Evolutionary conservation across 2,797 vertebrate species (phyloP).

Genomic region (Macroramphosus scolopax): DNA sequence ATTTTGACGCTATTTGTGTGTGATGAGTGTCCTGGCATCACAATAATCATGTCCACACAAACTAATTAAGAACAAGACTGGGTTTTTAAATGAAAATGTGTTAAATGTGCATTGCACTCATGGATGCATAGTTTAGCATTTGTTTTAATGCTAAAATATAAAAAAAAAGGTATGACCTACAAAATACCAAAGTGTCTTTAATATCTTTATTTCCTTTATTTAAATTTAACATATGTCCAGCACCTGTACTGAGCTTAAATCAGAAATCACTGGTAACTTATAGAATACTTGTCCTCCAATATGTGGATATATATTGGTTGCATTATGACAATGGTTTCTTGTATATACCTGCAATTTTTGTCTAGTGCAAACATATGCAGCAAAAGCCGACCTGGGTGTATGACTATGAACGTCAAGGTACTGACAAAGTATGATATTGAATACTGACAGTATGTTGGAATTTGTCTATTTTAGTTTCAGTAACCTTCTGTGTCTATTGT

Average conservation of each 20-base stretch:
- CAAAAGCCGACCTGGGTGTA: constrained; percentile 45
- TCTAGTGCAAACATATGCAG: constrained; percentile 54
- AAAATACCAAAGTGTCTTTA: constrained; percentile 75
- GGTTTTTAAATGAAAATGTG: constrained; percentile 56
- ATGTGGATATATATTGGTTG: constrained; percentile 64
- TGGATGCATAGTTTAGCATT: constrained; percentile 49
- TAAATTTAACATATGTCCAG: constrained; percentile 63
- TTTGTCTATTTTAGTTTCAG: constrained; percentile 49
- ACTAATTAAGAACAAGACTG: constrained; percentile 62
- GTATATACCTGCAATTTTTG: constrained; percentile 64
- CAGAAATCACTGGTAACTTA: constrained; percentile 71
- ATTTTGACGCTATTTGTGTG: constrained; percentile 62
- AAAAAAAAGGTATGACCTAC: constrained; percentile 44
- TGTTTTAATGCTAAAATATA: neutral
- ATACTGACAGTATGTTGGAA: constrained; percentile 54
- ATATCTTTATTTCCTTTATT: constrained; percentile 68
- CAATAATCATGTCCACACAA: constrained; percentile 68
- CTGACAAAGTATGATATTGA: constrained; percentile 59
- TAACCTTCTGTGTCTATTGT: constrained; percentile 67
- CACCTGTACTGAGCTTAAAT: constrained; percentile 71
- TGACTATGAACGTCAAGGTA: constrained; percentile 64
- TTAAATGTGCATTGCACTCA: constrained; percentile 45
- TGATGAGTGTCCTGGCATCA: constrained; percentile 65
- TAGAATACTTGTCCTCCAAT: constrained; percentile 63
- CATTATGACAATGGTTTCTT: constrained; percentile 70